These are phyloP conservation scores for Trichopria drosophilae DNA, from an alignment of 2,888 invertebrate genomes.

Conservation along the genomic window DNA sequence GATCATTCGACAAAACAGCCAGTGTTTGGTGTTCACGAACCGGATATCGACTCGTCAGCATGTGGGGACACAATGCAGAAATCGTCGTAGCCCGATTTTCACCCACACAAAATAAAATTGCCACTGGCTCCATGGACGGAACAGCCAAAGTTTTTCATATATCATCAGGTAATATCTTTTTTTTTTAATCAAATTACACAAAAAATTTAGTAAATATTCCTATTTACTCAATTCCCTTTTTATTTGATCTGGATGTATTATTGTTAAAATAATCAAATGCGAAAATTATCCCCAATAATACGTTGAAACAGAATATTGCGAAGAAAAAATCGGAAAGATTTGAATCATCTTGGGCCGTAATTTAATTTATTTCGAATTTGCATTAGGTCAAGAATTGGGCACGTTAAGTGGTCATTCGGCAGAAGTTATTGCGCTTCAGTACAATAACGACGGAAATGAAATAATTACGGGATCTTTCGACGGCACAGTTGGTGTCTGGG, in stretches of 20 bases:
- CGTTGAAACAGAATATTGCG: too few species aligned
- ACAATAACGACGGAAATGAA: slow-evolving; percentile 69
- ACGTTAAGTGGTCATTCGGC: slow-evolving; percentile 71
- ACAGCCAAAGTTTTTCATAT: slow-evolving; percentile 74
- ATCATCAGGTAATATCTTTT: slow-evolving; percentile 63
- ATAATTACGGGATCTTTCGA: slow-evolving; percentile 82
- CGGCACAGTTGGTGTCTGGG: slow-evolving; percentile 75
- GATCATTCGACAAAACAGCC: slow-evolving; percentile 80
- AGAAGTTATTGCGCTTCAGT: slow-evolving; percentile 75
- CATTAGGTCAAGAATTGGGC: slow-evolving; percentile 64
- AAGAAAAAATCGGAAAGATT: too few species aligned
- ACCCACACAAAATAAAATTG: slow-evolving; percentile 67
- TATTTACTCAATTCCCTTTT: too few species aligned
- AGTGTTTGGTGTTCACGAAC: slow-evolving; percentile 72
- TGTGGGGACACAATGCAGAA: slow-evolving; percentile 77
- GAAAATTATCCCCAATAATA: too few species aligned
- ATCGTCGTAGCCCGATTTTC: slow-evolving; percentile 73
- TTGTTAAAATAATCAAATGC: too few species aligned
- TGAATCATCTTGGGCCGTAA: too few species aligned
- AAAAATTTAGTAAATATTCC: too few species aligned
- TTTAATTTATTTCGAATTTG: background rate
- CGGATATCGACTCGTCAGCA: slow-evolving; percentile 69
- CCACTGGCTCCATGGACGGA: slow-evolving; percentile 77
- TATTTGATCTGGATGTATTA: too few species aligned
- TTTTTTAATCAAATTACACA: too few species aligned